Base-by-base conservation (phyloP, 2,888 invertebrate genomes). In the Subacronicta megacephala region DNA sequence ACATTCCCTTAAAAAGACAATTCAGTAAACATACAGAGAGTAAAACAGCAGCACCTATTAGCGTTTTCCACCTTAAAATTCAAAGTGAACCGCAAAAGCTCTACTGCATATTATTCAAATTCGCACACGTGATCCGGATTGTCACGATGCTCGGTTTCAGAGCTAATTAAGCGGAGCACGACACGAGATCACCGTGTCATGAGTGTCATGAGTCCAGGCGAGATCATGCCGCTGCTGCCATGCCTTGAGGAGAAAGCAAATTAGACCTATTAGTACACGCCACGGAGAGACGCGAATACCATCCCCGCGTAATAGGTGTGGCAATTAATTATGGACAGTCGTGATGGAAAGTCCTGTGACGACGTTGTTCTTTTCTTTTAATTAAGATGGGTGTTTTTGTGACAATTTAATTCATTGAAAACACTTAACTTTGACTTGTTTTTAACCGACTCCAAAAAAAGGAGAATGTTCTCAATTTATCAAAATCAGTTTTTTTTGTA, bases 81-180 rank as follows among this genome's bases (percentile, higher is more conserved):
- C 57, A 44, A 62, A 62, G 35, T 47, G 16, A 45, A 51, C 55
- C 65, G 61, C 44, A 17, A 66, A 55, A 61, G 51, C 29, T 9
- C 31, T 18, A 31, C 62, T 55, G 52, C 46, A 69, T 70, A 66
- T 73, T 66, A 70, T 72, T 63, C 75, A 84, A 82, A 84, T 83
- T 75, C 73, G 73, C 77, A 78, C 75, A 80, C 79, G 72, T 73
- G 75, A 78, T 55, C 44, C 53, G 46, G 59, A 73, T 75, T 75
- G 71, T 69, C 71, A 68, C 71, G 73, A 63, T 62, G 60, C 64
- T 69, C 18, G 56, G 66, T 38, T 59, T 54, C 59, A 60, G 40
- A 79, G 81, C 85, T 91, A 91, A 92, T 91, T 90, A 92, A 88
- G 83, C 77, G 68, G 77, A 78, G 82, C 90, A 90, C 90, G 90